Evolutionary conservation across 2,888 invertebrate genomes (phyloP).

Genomic region (Tineola bisselliella): DNA sequence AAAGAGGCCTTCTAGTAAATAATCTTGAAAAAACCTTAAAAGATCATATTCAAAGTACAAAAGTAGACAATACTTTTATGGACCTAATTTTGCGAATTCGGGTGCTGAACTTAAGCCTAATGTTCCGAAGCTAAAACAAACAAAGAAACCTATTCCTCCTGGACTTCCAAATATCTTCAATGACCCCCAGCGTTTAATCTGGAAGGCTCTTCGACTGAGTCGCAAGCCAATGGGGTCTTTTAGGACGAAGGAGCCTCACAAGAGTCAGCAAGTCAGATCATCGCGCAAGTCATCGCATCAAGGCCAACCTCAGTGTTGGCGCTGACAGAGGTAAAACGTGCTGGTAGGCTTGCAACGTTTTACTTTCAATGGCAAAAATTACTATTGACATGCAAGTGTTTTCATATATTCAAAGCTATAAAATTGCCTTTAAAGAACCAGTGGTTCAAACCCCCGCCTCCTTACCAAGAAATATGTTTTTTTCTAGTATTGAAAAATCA

Average conservation of each 20-base stretch:
- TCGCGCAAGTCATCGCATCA: slow-evolving; percentile 7
- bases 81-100: slow-evolving; percentile 18
- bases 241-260: slow-evolving; percentile 13
- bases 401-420: slow-evolving; percentile 16
- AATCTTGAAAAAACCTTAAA: slow-evolving; percentile 19
- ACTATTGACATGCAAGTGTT: slow-evolving; percentile 17
- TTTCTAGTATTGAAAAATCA: background rate
- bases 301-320: background rate
- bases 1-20: slow-evolving; percentile 17
- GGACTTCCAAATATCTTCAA: background rate
- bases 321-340: slow-evolving; percentile 15
- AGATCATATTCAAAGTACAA: slow-evolving; percentile 19
- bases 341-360: slow-evolving; percentile 16
- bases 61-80: slow-evolving; percentile 19
- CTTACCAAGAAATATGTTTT: background rate
- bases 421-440: slow-evolving; percentile 6
- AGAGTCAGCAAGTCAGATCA: slow-evolving; percentile 3
- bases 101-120: slow-evolving; percentile 17
- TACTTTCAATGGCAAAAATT: slow-evolving; percentile 17
- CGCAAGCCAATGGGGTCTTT: slow-evolving; percentile 13
- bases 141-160: too few relatives aligned
- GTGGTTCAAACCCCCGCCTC: background rate
- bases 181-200: slow-evolving; percentile 15
- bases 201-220: slow-evolving; percentile 14
- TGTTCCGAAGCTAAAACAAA: slow-evolving; percentile 4